Conservation (phyloP, 2,888 invertebrate species). For the Amphimallon solstitiale region DNA sequence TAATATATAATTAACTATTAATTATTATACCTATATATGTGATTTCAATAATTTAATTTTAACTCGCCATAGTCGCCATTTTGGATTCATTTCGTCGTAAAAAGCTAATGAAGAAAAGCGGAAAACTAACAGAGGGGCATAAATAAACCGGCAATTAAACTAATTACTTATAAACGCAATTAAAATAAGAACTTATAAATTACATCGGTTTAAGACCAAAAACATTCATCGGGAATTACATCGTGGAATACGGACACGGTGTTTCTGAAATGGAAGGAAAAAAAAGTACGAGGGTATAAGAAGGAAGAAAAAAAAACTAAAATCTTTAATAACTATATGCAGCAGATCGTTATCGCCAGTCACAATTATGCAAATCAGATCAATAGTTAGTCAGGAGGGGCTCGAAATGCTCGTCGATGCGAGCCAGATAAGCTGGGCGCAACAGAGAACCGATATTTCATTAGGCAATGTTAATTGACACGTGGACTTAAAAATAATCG, state of each 20-base stretch:
- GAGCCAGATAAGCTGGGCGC: conserved; percentile 44
- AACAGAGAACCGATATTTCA: conserved; percentile 45
- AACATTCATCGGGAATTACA: neutral
- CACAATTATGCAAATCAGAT: conserved; percentile 49
- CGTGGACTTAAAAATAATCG: conserved; percentile 47
- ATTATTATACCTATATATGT: no score
- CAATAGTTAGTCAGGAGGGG: conserved; percentile 45
- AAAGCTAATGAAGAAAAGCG: neutral
- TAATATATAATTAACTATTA: no score
- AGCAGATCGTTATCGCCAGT: conserved; percentile 44
- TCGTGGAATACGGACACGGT: neutral
- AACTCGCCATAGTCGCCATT: no score
- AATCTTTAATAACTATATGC: conserved; percentile 34
- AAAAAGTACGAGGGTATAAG: no score
- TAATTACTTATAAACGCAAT: conserved; percentile 33
- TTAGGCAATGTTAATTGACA: conserved; percentile 48
- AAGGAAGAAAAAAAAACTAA: conserved; percentile 18
- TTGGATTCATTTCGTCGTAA: neutral
- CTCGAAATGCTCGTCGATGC: conserved; percentile 47
- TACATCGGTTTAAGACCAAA: conserved; percentile 16
- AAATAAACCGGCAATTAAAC: conserved; percentile 19
- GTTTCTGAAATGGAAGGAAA: neutral
- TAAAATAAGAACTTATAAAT: conserved; percentile 32
- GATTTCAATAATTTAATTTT: no score
- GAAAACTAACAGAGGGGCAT: neutral